Conservation (phyloP, 1,140 invertebrate genomes). For the Euura lappo region DNA sequence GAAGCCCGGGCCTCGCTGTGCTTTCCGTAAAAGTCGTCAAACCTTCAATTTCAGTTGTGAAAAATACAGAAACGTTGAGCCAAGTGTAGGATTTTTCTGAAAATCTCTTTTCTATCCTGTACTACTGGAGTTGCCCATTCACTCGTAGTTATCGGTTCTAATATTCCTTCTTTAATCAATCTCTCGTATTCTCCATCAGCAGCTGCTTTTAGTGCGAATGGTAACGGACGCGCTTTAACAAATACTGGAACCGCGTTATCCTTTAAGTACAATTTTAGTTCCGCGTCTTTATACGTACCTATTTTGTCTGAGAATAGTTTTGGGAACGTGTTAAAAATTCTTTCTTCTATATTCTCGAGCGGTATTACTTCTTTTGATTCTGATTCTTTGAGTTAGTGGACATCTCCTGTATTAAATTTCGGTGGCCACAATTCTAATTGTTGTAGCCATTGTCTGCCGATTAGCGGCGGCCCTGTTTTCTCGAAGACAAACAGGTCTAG, state of each 20-base stretch:
- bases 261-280: constrained; percentile 31
- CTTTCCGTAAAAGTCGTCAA: too few relatives aligned
- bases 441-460: constrained; percentile 15
- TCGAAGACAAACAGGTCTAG: constrained; percentile 11
- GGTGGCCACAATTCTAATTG: constrained; percentile 10
- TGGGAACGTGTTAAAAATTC: constrained; percentile 10
- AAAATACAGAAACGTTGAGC: too few relatives aligned
- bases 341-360: constrained; percentile 9
- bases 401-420: constrained; percentile 7
- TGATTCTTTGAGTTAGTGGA: too few relatives aligned
- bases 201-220: constrained; percentile 36
- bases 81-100: too few relatives aligned
- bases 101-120: too few relatives aligned
- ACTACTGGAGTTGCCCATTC: constrained; percentile 56
- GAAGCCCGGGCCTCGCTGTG: too few relatives aligned
- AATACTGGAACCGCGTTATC: constrained; percentile 38
- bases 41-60: too few relatives aligned
- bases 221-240: constrained; percentile 38
- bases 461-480: constrained; percentile 9
- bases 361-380: too few relatives aligned
- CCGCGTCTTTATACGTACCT: constrained; percentile 23
- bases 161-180: constrained; percentile 39
- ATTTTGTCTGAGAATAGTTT: constrained; percentile 22
- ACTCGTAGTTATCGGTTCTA: constrained; percentile 44
- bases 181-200: constrained; percentile 38